Evolutionary conservation across 2,797 vertebrate species (phyloP).

Genomic region (Pseudochirops corinnae): DNA sequence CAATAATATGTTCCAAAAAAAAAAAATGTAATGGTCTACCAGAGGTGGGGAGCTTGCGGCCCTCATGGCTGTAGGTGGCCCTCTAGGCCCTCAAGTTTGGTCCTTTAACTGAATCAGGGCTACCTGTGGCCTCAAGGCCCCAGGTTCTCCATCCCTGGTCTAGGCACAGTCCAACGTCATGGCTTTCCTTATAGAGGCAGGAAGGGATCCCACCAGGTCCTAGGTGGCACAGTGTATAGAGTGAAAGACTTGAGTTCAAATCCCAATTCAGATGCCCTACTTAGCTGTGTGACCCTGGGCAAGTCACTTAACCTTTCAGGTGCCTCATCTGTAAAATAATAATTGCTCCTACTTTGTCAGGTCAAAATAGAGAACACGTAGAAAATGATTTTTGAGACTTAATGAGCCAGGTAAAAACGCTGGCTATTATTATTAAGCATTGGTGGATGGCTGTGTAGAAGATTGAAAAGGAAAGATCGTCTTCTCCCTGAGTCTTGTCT

Average conservation of each 20-base stretch:
- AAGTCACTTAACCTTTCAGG: neutral
- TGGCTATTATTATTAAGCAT: neutral
- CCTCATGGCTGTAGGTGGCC: too few species aligned
- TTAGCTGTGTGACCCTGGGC: neutral
- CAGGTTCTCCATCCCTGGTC: neutral
- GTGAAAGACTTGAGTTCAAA: neutral
- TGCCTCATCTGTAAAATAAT: neutral
- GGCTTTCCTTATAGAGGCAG: neutral
- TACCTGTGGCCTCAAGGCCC: too few species aligned
- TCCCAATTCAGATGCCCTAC: neutral
- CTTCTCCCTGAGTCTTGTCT: neutral
- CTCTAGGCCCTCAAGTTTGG: too few species aligned
- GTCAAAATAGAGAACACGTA: neutral
- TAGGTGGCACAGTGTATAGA: neutral
- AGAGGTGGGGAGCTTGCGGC: too few species aligned
- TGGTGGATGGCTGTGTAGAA: neutral
- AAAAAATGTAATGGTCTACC: neutral
- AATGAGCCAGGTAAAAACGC: neutral
- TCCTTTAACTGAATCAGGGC: too few species aligned
- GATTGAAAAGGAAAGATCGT: neutral
- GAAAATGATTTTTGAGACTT: neutral
- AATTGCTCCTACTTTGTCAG: neutral
- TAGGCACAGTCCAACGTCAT: accelerated
- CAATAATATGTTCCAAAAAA: neutral
- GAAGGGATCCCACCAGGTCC: neutral